Base-by-base conservation (phyloP, 1,140 invertebrate genomes). In the Adelges cooleyi region DNA sequence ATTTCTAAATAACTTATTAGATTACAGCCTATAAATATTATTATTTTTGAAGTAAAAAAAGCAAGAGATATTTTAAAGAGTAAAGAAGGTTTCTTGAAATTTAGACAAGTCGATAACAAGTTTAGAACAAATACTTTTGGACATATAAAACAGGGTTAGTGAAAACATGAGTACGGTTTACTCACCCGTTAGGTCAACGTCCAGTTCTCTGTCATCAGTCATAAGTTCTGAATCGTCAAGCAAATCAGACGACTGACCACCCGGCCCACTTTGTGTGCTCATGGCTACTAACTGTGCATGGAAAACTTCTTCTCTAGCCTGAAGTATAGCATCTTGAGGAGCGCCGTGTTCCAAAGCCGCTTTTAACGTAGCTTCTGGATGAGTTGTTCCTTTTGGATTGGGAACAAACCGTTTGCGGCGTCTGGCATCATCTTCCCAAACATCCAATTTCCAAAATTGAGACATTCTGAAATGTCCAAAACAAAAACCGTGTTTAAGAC, bases 391-490 rank as follows among this genome's bases (percentile, higher is more conserved):
- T 66, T 89, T 80, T 23, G 93, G 87, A 82, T 99, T 98, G 70
- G 92, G 90, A 18, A 99, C 88, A 74, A 99, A 89, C 51, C 96
- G 81, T 74, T 96, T 89, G 66, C 95, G 82, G 66, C 96, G 80
- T 29, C 96, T 80, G 20, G 92, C 93, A 80, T 99, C 96, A 78
- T 99, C 96, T 78, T 99, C 96, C 96, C 96, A 99, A 53, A 90
- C 87, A 76, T 99, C 96, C 65, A 99, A 78, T 76, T 95, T 96
- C 92, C 94, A 98, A 77, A 87, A 97, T 69, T 87, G 56, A 33
- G 56, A 62, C 40, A 62, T 62, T 17, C 56, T 62, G 29, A 20
- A 20, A 48, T n/a, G n/a, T n/a, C n/a, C n/a, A n/a, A n/a, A n/a
- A n/a, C n/a, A n/a, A n/a, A n/a, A n/a, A n/a, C n/a, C n/a, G n/a